phyloP scores from a whole-genome alignment of 2,888 invertebrate species.

The Leptinotarsa juncta region DNA sequence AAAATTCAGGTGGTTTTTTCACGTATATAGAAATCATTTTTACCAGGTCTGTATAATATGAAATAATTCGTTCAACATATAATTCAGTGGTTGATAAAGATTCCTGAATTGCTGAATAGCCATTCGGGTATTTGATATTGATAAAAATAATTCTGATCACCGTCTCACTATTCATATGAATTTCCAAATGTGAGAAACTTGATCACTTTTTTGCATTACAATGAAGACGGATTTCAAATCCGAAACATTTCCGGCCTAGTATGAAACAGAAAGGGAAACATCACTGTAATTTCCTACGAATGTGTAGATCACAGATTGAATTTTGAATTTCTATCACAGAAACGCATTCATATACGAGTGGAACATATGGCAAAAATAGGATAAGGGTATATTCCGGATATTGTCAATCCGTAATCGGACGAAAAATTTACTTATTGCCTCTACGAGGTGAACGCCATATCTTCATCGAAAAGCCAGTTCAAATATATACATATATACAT shows the following conservation, averaged over 20 bases:
- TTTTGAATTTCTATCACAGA: not conserved
- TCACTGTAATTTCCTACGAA: not conserved
- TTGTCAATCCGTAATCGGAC: not conserved
- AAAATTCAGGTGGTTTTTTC: too few relatives aligned
- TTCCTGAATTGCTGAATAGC: too few relatives aligned
- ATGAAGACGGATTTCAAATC: not conserved
- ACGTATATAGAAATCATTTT: too few relatives aligned
- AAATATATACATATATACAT: too few relatives aligned
- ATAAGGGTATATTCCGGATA: not conserved
- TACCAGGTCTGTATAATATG: too few relatives aligned
- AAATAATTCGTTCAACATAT: too few relatives aligned
- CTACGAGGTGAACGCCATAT: not conserved
- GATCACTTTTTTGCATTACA: not conserved
- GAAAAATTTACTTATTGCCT: not conserved
- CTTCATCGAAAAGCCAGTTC: too few relatives aligned
- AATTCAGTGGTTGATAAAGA: too few relatives aligned
- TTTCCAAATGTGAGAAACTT: too few relatives aligned
- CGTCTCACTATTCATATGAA: too few relatives aligned
- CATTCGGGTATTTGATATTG: too few relatives aligned
- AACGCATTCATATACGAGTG: not conserved
- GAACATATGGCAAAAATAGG: not conserved
- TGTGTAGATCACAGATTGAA: slow-evolving; percentile 2
- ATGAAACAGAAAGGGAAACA: not conserved
- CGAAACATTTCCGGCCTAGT: not conserved
- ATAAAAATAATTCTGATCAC: too few relatives aligned